Evolutionary conservation across 2,888 invertebrate genomes (phyloP), one percentile per base, ranked within the genome.

Genomic region (Colletes collaris): DNA sequence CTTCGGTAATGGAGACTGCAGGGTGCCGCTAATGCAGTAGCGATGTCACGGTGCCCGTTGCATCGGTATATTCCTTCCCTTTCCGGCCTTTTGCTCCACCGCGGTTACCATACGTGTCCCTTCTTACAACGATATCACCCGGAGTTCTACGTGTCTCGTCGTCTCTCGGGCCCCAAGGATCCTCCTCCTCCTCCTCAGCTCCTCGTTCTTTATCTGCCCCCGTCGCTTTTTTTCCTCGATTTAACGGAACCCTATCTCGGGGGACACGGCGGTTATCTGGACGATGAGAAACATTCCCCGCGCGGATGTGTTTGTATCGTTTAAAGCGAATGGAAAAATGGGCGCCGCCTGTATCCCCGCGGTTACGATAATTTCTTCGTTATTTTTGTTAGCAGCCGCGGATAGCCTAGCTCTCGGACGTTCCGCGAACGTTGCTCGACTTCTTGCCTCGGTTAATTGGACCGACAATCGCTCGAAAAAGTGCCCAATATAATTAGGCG

Each of bases 11-110:
- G 92, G 92, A 92, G 91, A 91, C 92, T 88, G 92, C 90, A 89
- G 91, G 92, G 89, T 90, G 92, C 92, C 92, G 92, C 92, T 93
- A 93, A 93, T 93, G 93, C 93, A 93, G 93, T 93, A 93, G 93
- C 93, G 92, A 93, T 93, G 93, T 93, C 92, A 88, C 85, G 84
- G 83, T 81, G 86, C 81, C 88, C 84, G 82, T 84, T 83, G 86
- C 88, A 86, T 87, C 86, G 87, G 87, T 86, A 86, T 86, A 86
- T 81, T 82, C 82, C 81, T 76, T 74, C 78, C 75, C 72, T 70
- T 81, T 67, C 72, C 73, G 77, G 75, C 83, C 73, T 76, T 71
- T 83, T 35, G 75, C 82, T 60, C 63, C 76, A 55, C 70, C 80
- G 82, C 63, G 81, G 82, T 84, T 80, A 75, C 76, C 71, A 69